Percentiles rank a stretch among this genome's conserved stretches.
phyloP scores from a whole-genome alignment of 1,140 invertebrate genomes.

The roundworm (Caenorhabditis elegans) region WBcel235 BX284603.4:2752001-2752500 shows the following conservation, averaged over 20 bases:
- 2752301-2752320: slow-evolving; percentile 38
- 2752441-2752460: slow-evolving; percentile 1
- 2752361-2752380: neutral
- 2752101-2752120: too few relatives aligned
- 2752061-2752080: too few relatives aligned
- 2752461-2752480: slow-evolving; percentile 43
- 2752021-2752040: neutral
- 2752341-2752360: neutral
- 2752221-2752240: too few relatives aligned
- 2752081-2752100: too few relatives aligned
- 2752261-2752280: slow-evolving; percentile 5
- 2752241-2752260: too few relatives aligned
- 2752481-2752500: slow-evolving; percentile 46
- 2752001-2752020: neutral
- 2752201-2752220: too few relatives aligned
- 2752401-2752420: neutral
- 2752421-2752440: neutral
- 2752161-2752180: too few relatives aligned
- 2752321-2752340: slow-evolving; percentile 18
- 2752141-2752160: too few relatives aligned
- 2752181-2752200: too few relatives aligned
- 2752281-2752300: slow-evolving; percentile 13
- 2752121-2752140: too few relatives aligned
- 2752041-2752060: too few relatives aligned
- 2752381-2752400: slow-evolving; percentile 33